Base-by-base conservation (phyloP, 2,797 vertebrate species). In the Poeciliopsis infans region DNA sequence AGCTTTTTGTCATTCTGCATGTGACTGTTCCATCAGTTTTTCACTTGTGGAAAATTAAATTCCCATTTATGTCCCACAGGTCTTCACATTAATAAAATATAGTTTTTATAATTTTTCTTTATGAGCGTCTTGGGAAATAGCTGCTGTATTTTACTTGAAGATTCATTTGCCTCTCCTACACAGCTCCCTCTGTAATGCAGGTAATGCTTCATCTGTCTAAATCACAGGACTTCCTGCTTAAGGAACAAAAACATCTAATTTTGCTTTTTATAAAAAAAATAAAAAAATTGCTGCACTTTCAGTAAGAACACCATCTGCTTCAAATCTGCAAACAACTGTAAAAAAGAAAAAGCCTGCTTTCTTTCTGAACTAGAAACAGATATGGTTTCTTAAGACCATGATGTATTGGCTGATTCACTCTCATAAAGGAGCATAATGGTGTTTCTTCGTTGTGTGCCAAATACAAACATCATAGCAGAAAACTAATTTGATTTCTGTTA, bases 251-350 rank as follows among this genome's bases (percentile, higher is more conserved):
- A 7, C 13, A 25, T 31, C 16, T 13, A 7, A 3, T 33, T 59
- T 55, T 59, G 1, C 10, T 18, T 53, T 25, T 28, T 16, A 0
- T 57, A 8, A 15, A 45, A 45, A 45, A 11, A 8, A 0, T 1
- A 41, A 41, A 45, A 45, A 45, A 13, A 3, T 4, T 68, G 55
- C 64, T 74, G 39, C 6, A 72, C 23, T 45, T 76, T 45, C 23
- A 76, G 59, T 79, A 82, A 76, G 53, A 64, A 74, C 64, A 75
- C 18, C 88, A 83, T 92, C 81, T 93, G 90, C 85, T 92, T 92
- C 81, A 80, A 90, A 85, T 93, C 78, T 79, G 79, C n/a, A 86
- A 80, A 83, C 64, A 53, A 84, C 51, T 61, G 45, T 83, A 33
- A 33, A 61, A 61, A 36, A 66, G 36, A 39, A 77, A 86, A 53